Conservation (phyloP, 2,888 invertebrate species). For the Scelioninae gen. 1 region DNA sequence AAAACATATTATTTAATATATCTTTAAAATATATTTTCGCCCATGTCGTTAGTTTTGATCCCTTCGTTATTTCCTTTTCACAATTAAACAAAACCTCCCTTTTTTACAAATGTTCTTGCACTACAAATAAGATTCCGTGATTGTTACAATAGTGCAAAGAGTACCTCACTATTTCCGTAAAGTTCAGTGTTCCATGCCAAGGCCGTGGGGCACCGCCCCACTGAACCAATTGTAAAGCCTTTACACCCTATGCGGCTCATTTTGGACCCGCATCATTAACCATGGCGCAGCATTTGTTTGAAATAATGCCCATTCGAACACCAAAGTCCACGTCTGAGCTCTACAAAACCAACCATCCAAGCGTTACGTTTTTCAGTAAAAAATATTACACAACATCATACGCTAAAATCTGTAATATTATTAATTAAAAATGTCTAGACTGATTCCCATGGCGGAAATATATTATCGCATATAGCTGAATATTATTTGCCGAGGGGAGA, state of each 20-base stretch:
- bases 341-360: background rate
- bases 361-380: too few relatives aligned
- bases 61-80: too few relatives aligned
- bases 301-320: constrained; percentile 21
- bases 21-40: too few relatives aligned
- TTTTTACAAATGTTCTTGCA: too few relatives aligned
- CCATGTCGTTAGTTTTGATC: too few relatives aligned
- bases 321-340: constrained; percentile 13
- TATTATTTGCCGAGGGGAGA: too few relatives aligned
- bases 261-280: constrained; percentile 58
- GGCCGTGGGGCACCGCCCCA: constrained; percentile 84
- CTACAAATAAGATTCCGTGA: too few relatives aligned
- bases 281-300: constrained; percentile 1
- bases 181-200: constrained; percentile 83
- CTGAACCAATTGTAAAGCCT: constrained; percentile 84
- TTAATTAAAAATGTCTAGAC: constrained; percentile 27
- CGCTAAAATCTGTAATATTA: constrained; percentile 2
- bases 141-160: too few relatives aligned
- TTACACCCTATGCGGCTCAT: constrained; percentile 65
- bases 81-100: too few relatives aligned
- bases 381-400: background rate
- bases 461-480: background rate
- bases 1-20: too few relatives aligned
- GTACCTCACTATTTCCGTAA: constrained; percentile 75
- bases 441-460: background rate